Percentiles rank a stretch among this genome's conserved stretches.
These are phyloP conservation scores for Drosophila kurseongensis DNA, from an alignment of 1,140 invertebrate genomes.

Conservation along the genomic window DNA sequence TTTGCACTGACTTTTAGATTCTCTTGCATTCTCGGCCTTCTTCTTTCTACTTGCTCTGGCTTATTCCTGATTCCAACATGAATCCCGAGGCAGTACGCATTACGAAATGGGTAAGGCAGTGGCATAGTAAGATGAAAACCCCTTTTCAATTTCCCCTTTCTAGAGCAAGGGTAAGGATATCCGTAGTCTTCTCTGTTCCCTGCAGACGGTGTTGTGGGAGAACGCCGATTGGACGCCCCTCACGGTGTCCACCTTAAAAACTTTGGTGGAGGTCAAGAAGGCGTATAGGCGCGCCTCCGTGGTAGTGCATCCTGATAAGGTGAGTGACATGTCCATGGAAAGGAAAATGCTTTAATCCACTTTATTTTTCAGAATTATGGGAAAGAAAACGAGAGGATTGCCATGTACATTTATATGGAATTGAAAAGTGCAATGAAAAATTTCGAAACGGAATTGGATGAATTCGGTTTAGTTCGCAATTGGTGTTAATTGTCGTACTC, in stretches of 20 bases:
- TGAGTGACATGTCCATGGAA: constrained; percentile 82
- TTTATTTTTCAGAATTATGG: constrained; percentile 91
- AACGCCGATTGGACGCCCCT: constrained; percentile 96
- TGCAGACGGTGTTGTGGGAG: constrained; percentile 97
- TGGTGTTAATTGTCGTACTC: constrained; percentile 33
- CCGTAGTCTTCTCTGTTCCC: constrained; percentile 95
- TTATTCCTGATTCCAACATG: no score
- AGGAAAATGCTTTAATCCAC: no score
- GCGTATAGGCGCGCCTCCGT: constrained; percentile 97
- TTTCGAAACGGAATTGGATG: constrained; percentile 90
- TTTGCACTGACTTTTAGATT: no score
- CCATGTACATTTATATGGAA: constrained; percentile 99
- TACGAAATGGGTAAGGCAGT: constrained; percentile 87
- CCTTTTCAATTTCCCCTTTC: constrained; percentile 15
- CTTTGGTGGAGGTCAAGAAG: constrained; percentile 97
- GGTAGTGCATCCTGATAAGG: constrained; percentile 99
- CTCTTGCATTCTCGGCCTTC: no score
- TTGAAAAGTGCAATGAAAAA: constrained; percentile 99
- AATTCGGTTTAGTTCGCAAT: constrained; percentile 13
- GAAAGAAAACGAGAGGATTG: constrained; percentile 94
- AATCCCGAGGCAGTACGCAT: constrained; percentile 94
- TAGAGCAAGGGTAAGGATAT: constrained; percentile 99
- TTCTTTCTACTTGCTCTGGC: no score
- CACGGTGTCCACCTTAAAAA: constrained; percentile 97
- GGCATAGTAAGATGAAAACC: background rate